phyloP scores from a whole-genome alignment of 1,140 invertebrate genomes.

The Tetragnatha versicolor region DNA sequence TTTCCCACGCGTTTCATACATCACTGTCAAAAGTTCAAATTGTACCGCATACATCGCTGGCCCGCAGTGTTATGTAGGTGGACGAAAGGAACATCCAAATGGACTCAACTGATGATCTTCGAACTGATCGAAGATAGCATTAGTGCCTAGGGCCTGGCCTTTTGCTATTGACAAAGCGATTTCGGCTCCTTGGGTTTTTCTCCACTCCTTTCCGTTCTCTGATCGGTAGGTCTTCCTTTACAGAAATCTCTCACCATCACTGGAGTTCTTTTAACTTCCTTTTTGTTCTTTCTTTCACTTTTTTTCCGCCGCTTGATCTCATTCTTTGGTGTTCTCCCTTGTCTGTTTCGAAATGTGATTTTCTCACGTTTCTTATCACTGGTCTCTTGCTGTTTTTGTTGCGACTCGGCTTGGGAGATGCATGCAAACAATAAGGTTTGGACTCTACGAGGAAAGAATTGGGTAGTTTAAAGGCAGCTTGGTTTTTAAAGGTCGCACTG shows the following conservation, averaged over 20 bases:
- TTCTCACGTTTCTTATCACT: constrained; percentile 20
- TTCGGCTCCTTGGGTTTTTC: constrained; percentile 6
- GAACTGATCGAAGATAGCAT: constrained; percentile 37
- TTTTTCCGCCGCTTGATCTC: constrained; percentile 10
- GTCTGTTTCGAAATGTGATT: constrained; percentile 28
- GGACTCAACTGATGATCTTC: constrained; percentile 20
- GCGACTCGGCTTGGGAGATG: constrained; percentile 2
- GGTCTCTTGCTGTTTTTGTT: background rate
- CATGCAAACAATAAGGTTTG: background rate
- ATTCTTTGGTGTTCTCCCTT: constrained; percentile 17
- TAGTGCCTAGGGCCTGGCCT: constrained; percentile 34
- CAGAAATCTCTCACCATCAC: constrained; percentile 46
- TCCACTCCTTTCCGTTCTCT: constrained; percentile 37
- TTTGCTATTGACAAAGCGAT: constrained; percentile 51
- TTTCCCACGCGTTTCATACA: no score
- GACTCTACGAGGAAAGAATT: no score
- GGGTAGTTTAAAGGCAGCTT: no score
- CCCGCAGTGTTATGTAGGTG: background rate
- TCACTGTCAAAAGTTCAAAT: no score
- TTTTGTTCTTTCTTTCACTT: constrained; percentile 25
- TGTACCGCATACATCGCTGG: no score
- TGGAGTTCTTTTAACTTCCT: constrained; percentile 41
- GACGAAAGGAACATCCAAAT: background rate
- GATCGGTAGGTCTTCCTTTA: constrained; percentile 44
- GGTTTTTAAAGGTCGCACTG: no score